Conservation (phyloP, 2,888 invertebrate species). For the Tanypteryx hageni region DNA sequence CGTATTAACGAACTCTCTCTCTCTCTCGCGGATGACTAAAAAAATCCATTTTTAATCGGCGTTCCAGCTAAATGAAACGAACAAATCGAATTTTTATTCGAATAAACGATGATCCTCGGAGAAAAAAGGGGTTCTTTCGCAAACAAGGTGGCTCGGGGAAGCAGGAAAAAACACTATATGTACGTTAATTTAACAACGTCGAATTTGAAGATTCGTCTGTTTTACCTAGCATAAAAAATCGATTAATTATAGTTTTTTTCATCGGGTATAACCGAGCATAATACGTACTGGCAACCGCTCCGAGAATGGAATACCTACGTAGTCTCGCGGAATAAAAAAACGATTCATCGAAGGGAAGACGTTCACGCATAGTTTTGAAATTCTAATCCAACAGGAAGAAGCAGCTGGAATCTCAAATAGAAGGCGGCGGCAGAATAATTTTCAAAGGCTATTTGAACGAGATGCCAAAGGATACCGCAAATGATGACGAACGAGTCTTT, state of each 20-base stretch:
- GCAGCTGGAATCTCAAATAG: neutral
- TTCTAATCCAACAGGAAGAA: too few species aligned
- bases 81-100: neutral
- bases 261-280: too few species aligned
- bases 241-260: too few species aligned
- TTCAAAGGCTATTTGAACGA: neutral
- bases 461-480: neutral
- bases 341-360: too few species aligned
- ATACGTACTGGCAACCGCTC: too few species aligned
- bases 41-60: slow-evolving; percentile 31
- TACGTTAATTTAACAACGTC: neutral
- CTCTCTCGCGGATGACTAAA: neutral
- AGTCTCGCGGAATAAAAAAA: too few species aligned
- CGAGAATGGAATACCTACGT: too few species aligned
- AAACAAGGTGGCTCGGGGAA: neutral
- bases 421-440: neutral
- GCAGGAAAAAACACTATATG: neutral
- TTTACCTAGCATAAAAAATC: too few species aligned
- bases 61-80: neutral
- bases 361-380: too few species aligned
- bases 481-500: neutral
- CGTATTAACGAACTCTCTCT: slow-evolving; percentile 37
- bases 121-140: neutral
- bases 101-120: neutral
- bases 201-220: too few species aligned